Evolutionary conservation across 2,888 invertebrate species (phyloP), one percentile per base, ranked within the genome.

Genomic region (Folsomia manolachei): DNA sequence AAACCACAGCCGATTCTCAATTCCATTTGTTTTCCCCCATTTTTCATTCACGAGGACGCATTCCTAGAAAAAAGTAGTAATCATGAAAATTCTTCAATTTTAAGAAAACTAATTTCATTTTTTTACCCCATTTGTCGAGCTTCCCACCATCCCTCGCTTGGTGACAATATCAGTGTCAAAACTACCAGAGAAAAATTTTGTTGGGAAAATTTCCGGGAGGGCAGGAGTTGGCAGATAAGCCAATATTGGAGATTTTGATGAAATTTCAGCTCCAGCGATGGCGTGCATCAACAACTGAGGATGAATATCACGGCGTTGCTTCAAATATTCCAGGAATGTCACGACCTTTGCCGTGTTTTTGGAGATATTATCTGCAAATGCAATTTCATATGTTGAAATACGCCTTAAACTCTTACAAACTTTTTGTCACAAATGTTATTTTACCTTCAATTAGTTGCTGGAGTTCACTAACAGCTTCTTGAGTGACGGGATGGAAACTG

Each of bases 11-110:
- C 56, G 18, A 19, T 56, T 56, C n/a, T 56, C 56, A 56, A 56
- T 56, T n/a, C 56, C 56, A 56, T 56, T 56, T 7, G 56, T 56
- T n/a, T 56, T 56, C 21, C 56, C 56, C 56, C 56, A 56, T 14
- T 21, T 7, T 21, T 56, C 11, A 19, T 56, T n/a, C 11, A 56
- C 56, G 7, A 14, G 7, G 56, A 56, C 19, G 21, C 56, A 56
- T 7, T 7, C 7, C 21, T 56, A 19, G 4, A 19, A 56, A 56
- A 4, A 39, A 9, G 14, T 9, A 39, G 14, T 39, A 39, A 4
- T 9, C 14, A 9, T 39, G 39, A 39, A 39, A 39, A 39, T 39
- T 39, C 4, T 9, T 39, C 39, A 39, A n/a, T n/a, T n/a, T n/a
- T n/a, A n/a, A n/a, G n/a, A n/a, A n/a, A n/a, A n/a, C n/a, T n/a